Conservation (phyloP, 1,140 invertebrate species). For the Ephestia elutella region DNA sequence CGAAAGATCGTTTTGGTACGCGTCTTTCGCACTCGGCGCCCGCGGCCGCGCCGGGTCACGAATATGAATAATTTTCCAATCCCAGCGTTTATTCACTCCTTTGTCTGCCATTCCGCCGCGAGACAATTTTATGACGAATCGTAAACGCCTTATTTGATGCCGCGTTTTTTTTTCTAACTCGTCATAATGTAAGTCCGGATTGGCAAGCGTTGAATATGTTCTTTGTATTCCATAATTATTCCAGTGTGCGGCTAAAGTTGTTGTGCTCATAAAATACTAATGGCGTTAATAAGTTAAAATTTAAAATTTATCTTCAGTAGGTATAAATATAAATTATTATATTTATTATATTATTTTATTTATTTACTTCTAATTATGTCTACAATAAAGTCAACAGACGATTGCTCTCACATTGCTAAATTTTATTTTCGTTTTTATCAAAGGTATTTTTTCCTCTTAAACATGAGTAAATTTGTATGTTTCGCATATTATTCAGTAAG, state of each 20-base stretch:
- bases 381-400: too few species aligned
- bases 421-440: too few species aligned
- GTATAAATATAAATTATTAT: neutral
- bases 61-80: conserved; percentile 63
- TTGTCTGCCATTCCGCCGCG: conserved; percentile 41
- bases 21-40: conserved; percentile 18
- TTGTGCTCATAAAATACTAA: neutral
- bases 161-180: conserved; percentile 4
- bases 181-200: neutral
- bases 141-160: conserved; percentile 35
- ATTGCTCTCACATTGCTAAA: too few species aligned
- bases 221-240: neutral
- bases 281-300: too few species aligned
- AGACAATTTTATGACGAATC: conserved; percentile 45
- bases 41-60: conserved; percentile 36
- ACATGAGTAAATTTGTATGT: too few species aligned
- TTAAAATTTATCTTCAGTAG: too few species aligned
- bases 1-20: neutral
- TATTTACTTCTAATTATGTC: too few species aligned
- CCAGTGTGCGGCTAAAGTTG: neutral
- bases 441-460: too few species aligned
- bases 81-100: conserved; percentile 46
- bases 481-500: too few species aligned
- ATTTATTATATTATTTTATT: neutral
- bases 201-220: neutral